Conservation (phyloP, 1,140 invertebrate species). For the Drosophila eugracilis region DNA sequence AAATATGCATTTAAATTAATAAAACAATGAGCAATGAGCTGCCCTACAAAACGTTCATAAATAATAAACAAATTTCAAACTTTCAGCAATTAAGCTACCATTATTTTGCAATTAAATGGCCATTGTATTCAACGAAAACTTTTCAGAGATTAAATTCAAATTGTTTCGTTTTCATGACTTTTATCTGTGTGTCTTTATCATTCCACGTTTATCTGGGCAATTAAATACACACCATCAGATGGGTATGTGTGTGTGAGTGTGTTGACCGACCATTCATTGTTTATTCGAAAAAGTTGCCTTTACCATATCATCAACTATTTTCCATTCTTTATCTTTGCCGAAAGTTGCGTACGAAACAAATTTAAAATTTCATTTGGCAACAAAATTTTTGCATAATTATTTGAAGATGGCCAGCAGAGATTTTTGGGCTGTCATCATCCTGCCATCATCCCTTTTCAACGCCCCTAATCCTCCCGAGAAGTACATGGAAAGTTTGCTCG, state of each 20-base stretch:
- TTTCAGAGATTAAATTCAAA: slow-evolving; percentile 18
- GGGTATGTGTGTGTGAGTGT: background rate
- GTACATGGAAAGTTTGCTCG: slow-evolving; percentile 31
- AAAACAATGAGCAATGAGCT: background rate
- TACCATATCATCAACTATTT: slow-evolving; percentile 46
- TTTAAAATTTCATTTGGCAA: slow-evolving; percentile 66
- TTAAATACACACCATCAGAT: slow-evolving; percentile 14
- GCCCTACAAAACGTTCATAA: background rate
- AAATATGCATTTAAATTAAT: background rate
- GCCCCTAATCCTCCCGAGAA: background rate
- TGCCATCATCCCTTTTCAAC: slow-evolving; percentile 26
- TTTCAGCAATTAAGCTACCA: slow-evolving; percentile 5
- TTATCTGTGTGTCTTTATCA: slow-evolving; percentile 1
- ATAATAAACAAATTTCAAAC: slow-evolving; percentile 12
- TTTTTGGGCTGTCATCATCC: slow-evolving; percentile 51
- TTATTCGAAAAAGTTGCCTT: slow-evolving; percentile 6
- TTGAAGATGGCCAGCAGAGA: slow-evolving; percentile 49
- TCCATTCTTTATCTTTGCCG: slow-evolving; percentile 11
- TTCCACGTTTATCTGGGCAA: slow-evolving; percentile 11
- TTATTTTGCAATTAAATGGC: slow-evolving; percentile 30
- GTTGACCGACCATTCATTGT: slow-evolving; percentile 26
- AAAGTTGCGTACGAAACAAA: slow-evolving; percentile 47
- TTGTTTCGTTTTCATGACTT: slow-evolving; percentile 20
- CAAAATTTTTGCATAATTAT: slow-evolving; percentile 76
- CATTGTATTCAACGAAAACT: slow-evolving; percentile 22